Evolutionary conservation across 2,888 invertebrate species (phyloP), one percentile per base, ranked within the genome.

Genomic region (Agonum fuliginosum): DNA sequence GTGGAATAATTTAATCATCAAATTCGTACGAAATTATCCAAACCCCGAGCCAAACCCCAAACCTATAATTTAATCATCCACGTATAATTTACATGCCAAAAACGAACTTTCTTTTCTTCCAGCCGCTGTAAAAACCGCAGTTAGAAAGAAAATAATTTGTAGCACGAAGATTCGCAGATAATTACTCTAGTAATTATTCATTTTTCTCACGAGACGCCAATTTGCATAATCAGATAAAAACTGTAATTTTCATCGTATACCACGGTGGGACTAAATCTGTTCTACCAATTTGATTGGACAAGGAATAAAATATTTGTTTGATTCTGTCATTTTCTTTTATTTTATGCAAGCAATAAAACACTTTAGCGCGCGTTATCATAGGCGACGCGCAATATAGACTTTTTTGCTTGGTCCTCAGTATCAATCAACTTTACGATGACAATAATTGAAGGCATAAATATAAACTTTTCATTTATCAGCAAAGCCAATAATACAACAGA

Each of bases 211-310:
- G 72, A 72, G 22, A 72, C 37, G 58, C 22, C 46, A 72, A 72
- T 72, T 72, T 72, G 58, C 72, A 72, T 72, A 72, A 72, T 72
- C 54, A 58, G 72, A 72, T 72, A 58, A 72, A 72, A 72, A 72
- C 20, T 14, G 46, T 71, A 48, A 46, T 71, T 71, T 70, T 43
- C 37, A n/a, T 37, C 65, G 37, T 19, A 34, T 14, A n/a, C 24
- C 54, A 27, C 20, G 67, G 20, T 37, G 67, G 17, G 41, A 67
- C 20, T 37, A 62, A 48, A 67, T 41, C 41, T 41, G 41, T 41
- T 41, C 41, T 19, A 14, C 8, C 41, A n/a, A 20, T 34, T 41
- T 22, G n/a, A 8, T 67, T 41, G 37, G 65, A 67, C 65, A 41
- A 22, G 22, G n/a, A 14, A 62, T 17, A 8, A 8, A 30, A 3